These are phyloP conservation scores for Myocastor coypus DNA, from an alignment of 2,113 vertebrate genomes.

Conservation along the genomic window DNA sequence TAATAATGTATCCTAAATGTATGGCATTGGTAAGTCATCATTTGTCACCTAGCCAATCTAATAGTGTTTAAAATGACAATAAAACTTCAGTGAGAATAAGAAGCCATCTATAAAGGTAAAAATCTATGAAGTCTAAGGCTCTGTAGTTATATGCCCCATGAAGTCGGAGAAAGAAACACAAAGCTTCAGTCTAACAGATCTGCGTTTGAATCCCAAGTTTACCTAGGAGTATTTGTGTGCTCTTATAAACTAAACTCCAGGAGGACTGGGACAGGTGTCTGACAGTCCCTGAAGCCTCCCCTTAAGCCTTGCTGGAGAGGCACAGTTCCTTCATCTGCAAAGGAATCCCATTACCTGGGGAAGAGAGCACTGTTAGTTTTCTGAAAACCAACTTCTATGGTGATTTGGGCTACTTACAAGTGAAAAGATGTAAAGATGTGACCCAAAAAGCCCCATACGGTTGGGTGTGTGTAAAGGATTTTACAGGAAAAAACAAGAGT, in stretches of 20 bases:
- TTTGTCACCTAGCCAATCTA: neutral
- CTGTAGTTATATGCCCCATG: neutral
- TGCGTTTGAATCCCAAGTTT: constrained; percentile 57
- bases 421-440: constrained; percentile 27
- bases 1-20: neutral
- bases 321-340: neutral
- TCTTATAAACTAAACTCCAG: neutral
- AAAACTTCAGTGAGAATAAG: constrained; percentile 28
- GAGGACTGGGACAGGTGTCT: constrained; percentile 27
- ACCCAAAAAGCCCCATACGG: neutral
- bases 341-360: neutral
- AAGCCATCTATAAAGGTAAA: neutral
- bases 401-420: constrained; percentile 70
- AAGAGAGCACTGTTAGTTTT: constrained; percentile 52
- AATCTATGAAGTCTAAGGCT: neutral
- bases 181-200: neutral
- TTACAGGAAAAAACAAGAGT: neutral
- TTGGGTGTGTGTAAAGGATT: neutral
- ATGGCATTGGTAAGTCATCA: neutral
- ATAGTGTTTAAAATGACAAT: constrained; percentile 30
- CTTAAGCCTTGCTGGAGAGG: neutral
- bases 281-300: neutral
- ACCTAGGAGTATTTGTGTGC: neutral
- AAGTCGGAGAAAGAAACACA: neutral
- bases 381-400: constrained; percentile 27